Conservation (phyloP, 2,113 vertebrate genomes). For the Hyla sarda region DNA sequence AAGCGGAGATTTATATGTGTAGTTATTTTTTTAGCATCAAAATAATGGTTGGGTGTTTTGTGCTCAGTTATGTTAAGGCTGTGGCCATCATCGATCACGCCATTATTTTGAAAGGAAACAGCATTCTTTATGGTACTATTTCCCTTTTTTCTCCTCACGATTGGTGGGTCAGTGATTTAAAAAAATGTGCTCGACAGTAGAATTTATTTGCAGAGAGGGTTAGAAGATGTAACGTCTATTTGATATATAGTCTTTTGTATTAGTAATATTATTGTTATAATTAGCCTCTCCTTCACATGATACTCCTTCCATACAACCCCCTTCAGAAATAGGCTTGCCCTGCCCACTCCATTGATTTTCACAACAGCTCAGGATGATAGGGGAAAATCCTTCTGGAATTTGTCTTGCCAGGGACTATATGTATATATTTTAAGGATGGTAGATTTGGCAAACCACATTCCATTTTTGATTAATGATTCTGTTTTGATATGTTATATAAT, state of each 20-base stretch:
- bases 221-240: neutral
- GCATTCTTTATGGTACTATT: conserved; percentile 19
- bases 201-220: neutral
- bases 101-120: conserved; percentile 30
- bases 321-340: neutral
- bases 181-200: neutral
- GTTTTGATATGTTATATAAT: neutral
- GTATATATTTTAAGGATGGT: neutral
- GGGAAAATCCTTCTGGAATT: neutral
- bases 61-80: neutral
- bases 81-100: conserved; percentile 38
- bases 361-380: neutral
- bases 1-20: conserved; percentile 45
- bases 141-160: neutral
- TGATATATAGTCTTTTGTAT: neutral
- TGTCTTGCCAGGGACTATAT: neutral
- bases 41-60: conserved; percentile 32
- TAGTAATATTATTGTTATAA: neutral
- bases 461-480: neutral
- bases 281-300: neutral
- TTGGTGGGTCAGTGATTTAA: conserved; percentile 2
- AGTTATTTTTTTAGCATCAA: conserved; percentile 45
- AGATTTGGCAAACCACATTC: neutral
- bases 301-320: neutral
- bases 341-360: conserved; percentile 43